Evolutionary conservation across 1,140 invertebrate species (phyloP).

Genomic region (Drosophila rhopaloa): DNA sequence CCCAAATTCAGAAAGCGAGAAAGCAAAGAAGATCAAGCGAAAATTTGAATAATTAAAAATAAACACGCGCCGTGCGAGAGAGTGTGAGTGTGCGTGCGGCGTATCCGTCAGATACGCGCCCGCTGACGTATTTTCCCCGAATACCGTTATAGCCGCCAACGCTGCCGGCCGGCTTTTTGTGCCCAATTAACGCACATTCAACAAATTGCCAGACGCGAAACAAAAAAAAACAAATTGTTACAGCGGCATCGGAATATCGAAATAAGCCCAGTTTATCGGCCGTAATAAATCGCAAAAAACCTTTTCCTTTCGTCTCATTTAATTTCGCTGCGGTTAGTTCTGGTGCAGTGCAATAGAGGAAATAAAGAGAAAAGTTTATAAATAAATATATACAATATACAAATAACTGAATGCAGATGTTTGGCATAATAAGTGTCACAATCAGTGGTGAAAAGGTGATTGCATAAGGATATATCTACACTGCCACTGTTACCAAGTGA

Average conservation of each 20-base stretch:
- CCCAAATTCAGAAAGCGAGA: constrained; percentile 68
- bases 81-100: constrained; percentile 34
- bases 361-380: constrained; percentile 42
- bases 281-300: constrained; percentile 13
- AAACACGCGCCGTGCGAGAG: constrained; percentile 58
- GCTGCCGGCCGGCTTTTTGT: constrained; percentile 84
- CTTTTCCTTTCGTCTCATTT: constrained; percentile 1
- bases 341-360: constrained; percentile 36
- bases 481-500: constrained; percentile 56
- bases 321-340: constrained; percentile 11
- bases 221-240: constrained; percentile 6
- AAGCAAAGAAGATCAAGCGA: constrained; percentile 60
- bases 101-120: constrained; percentile 76
- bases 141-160: constrained; percentile 42
- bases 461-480: constrained; percentile 60
- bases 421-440: constrained; percentile 72
- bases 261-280: constrained; percentile 1
- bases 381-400: constrained; percentile 43
- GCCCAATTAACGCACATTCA: constrained; percentile 80
- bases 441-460: constrained; percentile 70
- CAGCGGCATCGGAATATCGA: constrained; percentile 3
- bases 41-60: constrained; percentile 80
- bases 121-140: constrained; percentile 64
- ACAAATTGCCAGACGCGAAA: constrained; percentile 41
- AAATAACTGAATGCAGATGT: constrained; percentile 72